Base-by-base conservation (phyloP, 2,797 vertebrate species). In the Sarcoramphus papa region DNA sequence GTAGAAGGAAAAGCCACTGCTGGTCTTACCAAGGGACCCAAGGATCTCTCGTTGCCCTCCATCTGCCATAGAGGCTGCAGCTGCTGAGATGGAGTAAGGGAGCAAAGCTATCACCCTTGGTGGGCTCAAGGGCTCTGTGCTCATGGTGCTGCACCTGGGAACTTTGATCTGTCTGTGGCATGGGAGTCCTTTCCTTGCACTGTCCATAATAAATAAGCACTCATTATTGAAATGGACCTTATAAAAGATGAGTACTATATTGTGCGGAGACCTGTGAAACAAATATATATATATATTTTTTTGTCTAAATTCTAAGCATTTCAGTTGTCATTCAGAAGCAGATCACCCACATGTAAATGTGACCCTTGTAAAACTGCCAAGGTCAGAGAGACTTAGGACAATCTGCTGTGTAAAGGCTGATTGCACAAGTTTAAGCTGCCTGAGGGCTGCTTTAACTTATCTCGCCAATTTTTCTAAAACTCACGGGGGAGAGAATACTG, bases 261-360 rank as follows among this genome's bases (percentile, higher is more conserved):
- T 40, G 22, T 69, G 30, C 1, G 2, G n/a, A 48, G n/a, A 64
- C 87, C 37, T 64, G 40, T 95, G 60, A 94, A 92, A n/a, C 60
- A 70, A 60, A 62, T 79, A 35, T 57, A 14, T 14, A 47, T 45
- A 37, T 37, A 35, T 57, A 21, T 93, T 51, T 74, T 25, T 6
- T 72, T 47, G 10, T 53, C 15, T 94, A 50, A 95, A 33, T 95
- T 85, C 21, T 91, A 68, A 81, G 37, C 47, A 56, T 95, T 95
- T 77, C 72, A 75, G 6, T 94, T 86, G 85, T 82, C 68, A 31
- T 96, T 92, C 40, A 93, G 72, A 79, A 97, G 81, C 70, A 96
- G 37, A n/a, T 96, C 51, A 97, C 54, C 65, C 57, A 57, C 77
- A 57, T 88, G 69, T 93, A 96, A 91, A 95, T 88, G 17, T 45